Evolutionary conservation across 2,888 invertebrate genomes (phyloP), one percentile per base, ranked within the genome.

Genomic region (Autographa pulchrina): DNA sequence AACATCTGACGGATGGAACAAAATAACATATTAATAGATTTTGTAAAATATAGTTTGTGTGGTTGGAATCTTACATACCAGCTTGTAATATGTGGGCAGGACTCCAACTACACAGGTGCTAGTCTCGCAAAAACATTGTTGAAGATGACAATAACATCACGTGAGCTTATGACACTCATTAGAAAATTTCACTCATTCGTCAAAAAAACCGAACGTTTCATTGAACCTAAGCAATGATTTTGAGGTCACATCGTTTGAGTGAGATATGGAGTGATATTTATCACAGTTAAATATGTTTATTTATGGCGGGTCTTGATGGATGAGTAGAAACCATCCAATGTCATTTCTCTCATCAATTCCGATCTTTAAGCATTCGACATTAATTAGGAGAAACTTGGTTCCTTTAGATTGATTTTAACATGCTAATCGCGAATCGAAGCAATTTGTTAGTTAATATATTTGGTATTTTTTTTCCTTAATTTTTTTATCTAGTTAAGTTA

Each of bases 1-100:
- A 69, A 75, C 65, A 65, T 70, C 69, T 41, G 54, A 54, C 61
- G 31, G 52, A 59, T 62, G 31, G 31, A 9, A 35, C 41, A 16
- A 78, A 80, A 70, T 61, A 74, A 35, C 35, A 16, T 80, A 80
- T 71, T 61, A 74, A 78, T 77, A 82, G 71, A 63, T 63, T 68
- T 73, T 72, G 64, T 71, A 65, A 68, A 78, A 70, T 76, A 56
- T 65, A 82, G 60, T 78, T 65, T 25, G 69, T 67, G 61, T 54
- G 52, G 70, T 77, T 79, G 79, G 74, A 81, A 83, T 60, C 61
- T 11, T 65, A 38, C 38, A 38, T 38, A 11, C 38, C 38, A 38
- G 11, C 38, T 31, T 62, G 25, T 25, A 25, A 20, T 18, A 64
- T 60, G 65, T 77, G 83, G 81, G 83, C 83, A 78, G 48, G 11